phyloP scores from a whole-genome alignment of 2,888 invertebrate species.

The Pammene aurita region DNA sequence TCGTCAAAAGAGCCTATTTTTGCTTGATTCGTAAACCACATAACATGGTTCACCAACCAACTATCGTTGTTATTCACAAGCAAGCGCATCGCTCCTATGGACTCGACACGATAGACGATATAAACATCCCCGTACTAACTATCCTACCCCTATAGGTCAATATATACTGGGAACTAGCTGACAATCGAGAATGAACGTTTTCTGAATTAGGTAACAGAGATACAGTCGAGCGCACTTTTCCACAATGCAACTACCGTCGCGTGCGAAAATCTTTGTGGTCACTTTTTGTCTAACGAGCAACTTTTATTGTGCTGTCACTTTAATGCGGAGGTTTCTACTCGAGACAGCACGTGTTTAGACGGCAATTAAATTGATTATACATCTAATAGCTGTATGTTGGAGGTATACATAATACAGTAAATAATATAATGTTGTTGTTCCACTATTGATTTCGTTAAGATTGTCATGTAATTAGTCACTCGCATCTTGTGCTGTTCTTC shows the following conservation, averaged over 20 bases:
- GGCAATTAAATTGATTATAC: background rate
- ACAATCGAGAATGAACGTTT: background rate
- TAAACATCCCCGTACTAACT: no score
- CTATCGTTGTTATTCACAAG: background rate
- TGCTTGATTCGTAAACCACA: background rate
- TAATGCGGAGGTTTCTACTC: slow-evolving; percentile 34
- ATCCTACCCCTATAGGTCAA: background rate
- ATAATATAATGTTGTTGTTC: no score
- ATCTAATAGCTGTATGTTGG: background rate
- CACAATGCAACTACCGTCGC: slow-evolving; percentile 52
- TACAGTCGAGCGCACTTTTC: slow-evolving; percentile 59
- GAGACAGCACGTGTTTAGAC: slow-evolving; percentile 9
- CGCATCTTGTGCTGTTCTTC: no score
- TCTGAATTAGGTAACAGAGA: slow-evolving; percentile 40
- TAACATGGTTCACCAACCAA: background rate
- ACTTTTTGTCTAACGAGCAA: slow-evolving; percentile 26
- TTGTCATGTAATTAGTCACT: no score
- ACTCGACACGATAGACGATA: no score
- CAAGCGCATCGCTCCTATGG: background rate
- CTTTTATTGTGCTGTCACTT: slow-evolving; percentile 21
- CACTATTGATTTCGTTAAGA: no score
- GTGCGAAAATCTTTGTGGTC: slow-evolving; percentile 42
- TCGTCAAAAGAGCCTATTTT: slow-evolving; percentile 11
- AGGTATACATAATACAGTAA: background rate
- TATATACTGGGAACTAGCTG: background rate